Percentiles rank a stretch among this genome's conserved stretches.
phyloP scores from a whole-genome alignment of 2,113 vertebrate species.

The Heterocephalus glaber region DNA sequence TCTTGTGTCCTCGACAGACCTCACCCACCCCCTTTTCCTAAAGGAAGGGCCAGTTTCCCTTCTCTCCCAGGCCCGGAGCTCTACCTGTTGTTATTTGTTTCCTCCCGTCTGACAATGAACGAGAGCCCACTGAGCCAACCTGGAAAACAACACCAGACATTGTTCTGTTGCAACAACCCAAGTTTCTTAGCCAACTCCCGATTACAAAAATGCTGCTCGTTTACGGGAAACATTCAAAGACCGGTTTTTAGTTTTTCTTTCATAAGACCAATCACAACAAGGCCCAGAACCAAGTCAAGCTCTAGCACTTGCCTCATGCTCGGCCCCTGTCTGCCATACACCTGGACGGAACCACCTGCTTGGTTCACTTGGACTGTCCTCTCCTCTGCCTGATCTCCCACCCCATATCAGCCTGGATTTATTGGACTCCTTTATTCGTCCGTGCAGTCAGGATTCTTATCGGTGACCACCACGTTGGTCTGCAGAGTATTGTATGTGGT shows the following conservation, averaged over 20 bases:
- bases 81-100: background rate
- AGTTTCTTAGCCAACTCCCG: background rate
- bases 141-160: background rate
- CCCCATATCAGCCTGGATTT: background rate
- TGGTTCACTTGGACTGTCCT: background rate
- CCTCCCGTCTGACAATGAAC: background rate
- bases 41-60: accelerated
- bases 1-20: accelerated
- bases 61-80: accelerated
- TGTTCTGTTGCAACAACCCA: too few relatives aligned
- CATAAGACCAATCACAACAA: background rate
- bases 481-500: background rate
- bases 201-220: background rate
- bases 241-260: conserved; percentile 1
- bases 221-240: conserved; percentile 9
- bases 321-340: background rate
- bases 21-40: background rate
- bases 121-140: background rate
- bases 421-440: background rate
- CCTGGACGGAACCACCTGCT: background rate
- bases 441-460: background rate
- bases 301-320: too few relatives aligned
- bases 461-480: background rate
- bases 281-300: background rate
- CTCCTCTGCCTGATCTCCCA: background rate